Percentiles rank a stretch among this genome's conserved stretches.
These are phyloP conservation scores for Paralvinella palmiformis DNA, from an alignment of 1,140 invertebrate genomes.

Conservation along the genomic window DNA sequence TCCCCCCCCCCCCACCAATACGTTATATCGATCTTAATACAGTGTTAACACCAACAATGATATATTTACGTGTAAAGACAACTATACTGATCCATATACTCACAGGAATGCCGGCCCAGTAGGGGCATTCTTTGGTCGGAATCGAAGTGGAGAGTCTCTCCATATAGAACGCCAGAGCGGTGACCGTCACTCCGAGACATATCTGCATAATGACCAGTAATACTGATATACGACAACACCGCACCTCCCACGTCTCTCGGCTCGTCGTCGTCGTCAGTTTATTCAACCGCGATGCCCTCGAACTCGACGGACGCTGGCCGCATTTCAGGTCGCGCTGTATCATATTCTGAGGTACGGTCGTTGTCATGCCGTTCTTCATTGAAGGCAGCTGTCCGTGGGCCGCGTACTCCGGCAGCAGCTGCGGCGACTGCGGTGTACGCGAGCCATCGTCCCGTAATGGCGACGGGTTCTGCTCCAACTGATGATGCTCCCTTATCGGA, in stretches of 20 bases:
- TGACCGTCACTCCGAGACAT: constrained; percentile 24
- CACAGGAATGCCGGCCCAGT: constrained; percentile 34
- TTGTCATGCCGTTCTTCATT: constrained; percentile 29
- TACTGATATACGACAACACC: constrained; percentile 24
- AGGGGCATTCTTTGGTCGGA: constrained; percentile 26
- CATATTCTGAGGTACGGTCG: constrained; percentile 30
- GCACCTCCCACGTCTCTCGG: neutral
- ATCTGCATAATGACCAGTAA: constrained; percentile 27
- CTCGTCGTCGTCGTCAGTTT: constrained; percentile 11
- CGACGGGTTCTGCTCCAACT: too few relatives aligned
- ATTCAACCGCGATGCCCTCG: neutral
- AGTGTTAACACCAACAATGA: neutral
- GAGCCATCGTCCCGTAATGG: neutral
- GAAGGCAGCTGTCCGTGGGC: constrained; percentile 26
- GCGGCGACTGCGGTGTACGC: neutral
- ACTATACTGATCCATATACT: constrained; percentile 11
- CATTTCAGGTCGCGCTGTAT: constrained; percentile 22
- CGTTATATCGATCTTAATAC: too few relatives aligned
- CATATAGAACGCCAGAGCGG: constrained; percentile 27
- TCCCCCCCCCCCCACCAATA: too few relatives aligned
- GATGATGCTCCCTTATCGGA: too few relatives aligned
- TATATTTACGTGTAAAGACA: neutral
- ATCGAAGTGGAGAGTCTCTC: constrained; percentile 21
- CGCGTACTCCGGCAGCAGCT: too few relatives aligned
- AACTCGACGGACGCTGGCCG: constrained; percentile 8